These are phyloP conservation scores for Acanthococcus lagerstroemiae DNA, from an alignment of 2,888 invertebrate genomes.

Conservation along the genomic window DNA sequence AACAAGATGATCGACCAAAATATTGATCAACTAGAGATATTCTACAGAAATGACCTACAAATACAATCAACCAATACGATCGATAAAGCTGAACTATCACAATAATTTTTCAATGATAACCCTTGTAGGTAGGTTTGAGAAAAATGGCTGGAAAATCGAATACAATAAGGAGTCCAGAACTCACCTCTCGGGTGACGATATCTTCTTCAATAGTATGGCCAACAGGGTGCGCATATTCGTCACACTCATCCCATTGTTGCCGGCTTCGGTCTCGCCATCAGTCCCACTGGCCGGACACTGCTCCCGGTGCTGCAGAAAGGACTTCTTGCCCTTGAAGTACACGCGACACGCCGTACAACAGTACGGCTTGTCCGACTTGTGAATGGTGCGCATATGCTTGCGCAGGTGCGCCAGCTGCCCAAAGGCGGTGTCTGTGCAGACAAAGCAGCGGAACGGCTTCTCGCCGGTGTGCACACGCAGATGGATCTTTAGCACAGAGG, in stretches of 20 bases:
- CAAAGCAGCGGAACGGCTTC: conserved; percentile 57
- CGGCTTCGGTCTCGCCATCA: conserved; percentile 42
- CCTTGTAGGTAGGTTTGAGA: no score
- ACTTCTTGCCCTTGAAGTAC: conserved; percentile 65
- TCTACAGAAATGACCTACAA: no score
- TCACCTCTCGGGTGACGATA: conserved; percentile 59
- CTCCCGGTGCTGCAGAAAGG: conserved; percentile 53
- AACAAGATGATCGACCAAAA: no score
- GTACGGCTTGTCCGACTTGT: conserved; percentile 67
- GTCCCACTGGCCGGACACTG: conserved; percentile 33
- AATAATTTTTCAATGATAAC: no score
- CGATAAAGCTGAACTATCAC: no score
- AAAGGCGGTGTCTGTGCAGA: conserved; percentile 53
- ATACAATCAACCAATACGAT: no score
- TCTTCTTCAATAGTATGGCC: conserved; percentile 70
- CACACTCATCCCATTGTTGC: conserved; percentile 48
- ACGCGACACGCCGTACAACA: conserved; percentile 61
- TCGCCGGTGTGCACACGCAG: conserved; percentile 75
- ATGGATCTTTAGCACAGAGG: conserved; percentile 73
- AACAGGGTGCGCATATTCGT: conserved; percentile 68
- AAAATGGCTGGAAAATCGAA: no score
- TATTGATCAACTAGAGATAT: no score
- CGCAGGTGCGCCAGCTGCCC: conserved; percentile 78
- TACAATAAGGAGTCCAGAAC: no score
- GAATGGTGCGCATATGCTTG: conserved; percentile 77